Conservation (phyloP, 92 coral and sea anemone genomes). For the Pocillopora meandrina region DNA sequence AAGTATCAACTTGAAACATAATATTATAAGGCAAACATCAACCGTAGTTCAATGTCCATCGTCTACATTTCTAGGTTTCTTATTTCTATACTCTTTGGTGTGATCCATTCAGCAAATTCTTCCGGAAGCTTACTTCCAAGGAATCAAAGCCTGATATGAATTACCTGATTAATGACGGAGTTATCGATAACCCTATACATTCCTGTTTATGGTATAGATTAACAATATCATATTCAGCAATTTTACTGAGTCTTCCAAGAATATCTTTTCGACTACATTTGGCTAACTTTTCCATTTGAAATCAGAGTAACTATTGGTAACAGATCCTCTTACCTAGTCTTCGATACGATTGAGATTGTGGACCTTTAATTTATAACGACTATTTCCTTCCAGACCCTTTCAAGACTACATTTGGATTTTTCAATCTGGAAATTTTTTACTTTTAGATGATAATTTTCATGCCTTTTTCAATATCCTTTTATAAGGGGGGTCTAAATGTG, state of each 20-base stretch:
- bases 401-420: background rate
- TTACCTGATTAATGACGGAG: background rate
- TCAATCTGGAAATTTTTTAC: background rate
- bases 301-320: background rate
- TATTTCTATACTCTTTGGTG: background rate
- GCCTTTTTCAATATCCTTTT: slow-evolving; percentile 1
- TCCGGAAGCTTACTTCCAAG: background rate
- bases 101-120: background rate
- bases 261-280: background rate
- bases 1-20: background rate
- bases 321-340: background rate
- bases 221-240: background rate
- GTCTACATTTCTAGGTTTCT: background rate
- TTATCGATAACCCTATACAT: background rate
- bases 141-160: background rate
- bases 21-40: no score
- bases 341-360: background rate
- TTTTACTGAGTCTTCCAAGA: background rate
- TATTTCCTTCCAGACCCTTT: background rate
- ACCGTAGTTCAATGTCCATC: no score
- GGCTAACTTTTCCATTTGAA: no score
- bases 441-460: background rate
- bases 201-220: background rate
- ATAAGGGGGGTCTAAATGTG: background rate
- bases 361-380: background rate